Evolutionary conservation across 2,888 invertebrate genomes (phyloP).

Genomic region (Cantharis rustica): DNA sequence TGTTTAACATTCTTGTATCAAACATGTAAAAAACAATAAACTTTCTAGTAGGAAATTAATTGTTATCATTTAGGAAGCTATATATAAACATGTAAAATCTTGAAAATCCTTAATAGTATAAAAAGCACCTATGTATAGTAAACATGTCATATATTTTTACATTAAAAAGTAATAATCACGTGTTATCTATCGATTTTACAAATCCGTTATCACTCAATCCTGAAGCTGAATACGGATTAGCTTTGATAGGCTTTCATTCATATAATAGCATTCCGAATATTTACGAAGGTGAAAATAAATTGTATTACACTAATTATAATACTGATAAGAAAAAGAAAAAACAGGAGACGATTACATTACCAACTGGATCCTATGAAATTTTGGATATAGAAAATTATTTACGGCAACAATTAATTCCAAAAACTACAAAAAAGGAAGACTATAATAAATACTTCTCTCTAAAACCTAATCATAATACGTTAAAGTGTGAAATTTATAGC

Average conservation of each 20-base stretch:
- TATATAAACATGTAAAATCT: not conserved
- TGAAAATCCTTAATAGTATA: not conserved
- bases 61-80: not conserved
- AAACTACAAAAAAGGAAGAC: not conserved
- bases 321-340: conserved; percentile 23
- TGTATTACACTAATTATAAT: conserved; percentile 34
- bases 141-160: conserved; percentile 11
- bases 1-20: conserved; percentile 29
- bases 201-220: not conserved
- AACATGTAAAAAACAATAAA: conserved; percentile 8
- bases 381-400: conserved; percentile 40
- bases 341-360: conserved; percentile 26
- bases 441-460: conserved; percentile 5
- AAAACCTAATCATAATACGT: conserved; percentile 42
- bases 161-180: not conserved
- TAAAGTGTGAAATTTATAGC: conserved; percentile 35
- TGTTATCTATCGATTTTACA: conserved; percentile 4
- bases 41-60: too few relatives aligned
- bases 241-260: not conserved
- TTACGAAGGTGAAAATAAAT: conserved; percentile 44
- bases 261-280: conserved; percentile 43
- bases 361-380: conserved; percentile 46
- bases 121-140: not conserved
- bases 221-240: not conserved
- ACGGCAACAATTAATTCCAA: conserved; percentile 11